Evolutionary conservation across 2,888 invertebrate species (phyloP).

Genomic region (Andrena haemorrhoa): DNA sequence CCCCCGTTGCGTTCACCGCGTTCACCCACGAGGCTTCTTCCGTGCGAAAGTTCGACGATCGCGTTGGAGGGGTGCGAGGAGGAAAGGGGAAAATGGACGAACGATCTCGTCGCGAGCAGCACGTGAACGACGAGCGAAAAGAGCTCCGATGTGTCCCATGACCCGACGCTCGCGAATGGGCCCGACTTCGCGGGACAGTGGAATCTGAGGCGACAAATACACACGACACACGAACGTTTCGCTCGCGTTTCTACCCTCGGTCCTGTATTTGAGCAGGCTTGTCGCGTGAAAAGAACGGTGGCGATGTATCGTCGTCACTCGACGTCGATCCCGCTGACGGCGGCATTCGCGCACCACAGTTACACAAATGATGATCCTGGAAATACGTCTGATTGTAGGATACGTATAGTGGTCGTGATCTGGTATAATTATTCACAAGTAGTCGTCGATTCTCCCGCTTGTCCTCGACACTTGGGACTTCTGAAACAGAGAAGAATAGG

Average conservation of each 20-base stretch:
- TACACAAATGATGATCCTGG: slow-evolving; percentile 79
- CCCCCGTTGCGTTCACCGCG: background rate
- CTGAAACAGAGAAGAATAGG: slow-evolving; percentile 78
- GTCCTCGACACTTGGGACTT: slow-evolving; percentile 74
- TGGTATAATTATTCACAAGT: slow-evolving; percentile 82
- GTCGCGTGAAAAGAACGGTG: slow-evolving; percentile 26
- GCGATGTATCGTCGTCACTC: slow-evolving; percentile 33
- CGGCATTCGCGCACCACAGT: slow-evolving; percentile 64
- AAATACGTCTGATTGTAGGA: slow-evolving; percentile 75
- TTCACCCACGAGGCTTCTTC: background rate
- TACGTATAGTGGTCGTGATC: slow-evolving; percentile 73
- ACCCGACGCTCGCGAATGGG: background rate
- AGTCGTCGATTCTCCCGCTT: slow-evolving; percentile 77
- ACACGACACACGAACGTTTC: background rate
- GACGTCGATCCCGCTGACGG: slow-evolving; percentile 40
- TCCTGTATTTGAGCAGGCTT: slow-evolving; percentile 21
- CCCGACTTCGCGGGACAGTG: background rate
- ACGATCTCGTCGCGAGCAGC: background rate
- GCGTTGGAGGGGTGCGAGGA: background rate
- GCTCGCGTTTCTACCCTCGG: background rate
- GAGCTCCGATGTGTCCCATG: no score
- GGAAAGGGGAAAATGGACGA: background rate
- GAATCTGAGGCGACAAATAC: background rate
- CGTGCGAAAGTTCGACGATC: background rate
- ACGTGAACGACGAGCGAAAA: background rate